phyloP scores from a whole-genome alignment of 2,888 invertebrate genomes.

The Pseudococcus longispinus region DNA sequence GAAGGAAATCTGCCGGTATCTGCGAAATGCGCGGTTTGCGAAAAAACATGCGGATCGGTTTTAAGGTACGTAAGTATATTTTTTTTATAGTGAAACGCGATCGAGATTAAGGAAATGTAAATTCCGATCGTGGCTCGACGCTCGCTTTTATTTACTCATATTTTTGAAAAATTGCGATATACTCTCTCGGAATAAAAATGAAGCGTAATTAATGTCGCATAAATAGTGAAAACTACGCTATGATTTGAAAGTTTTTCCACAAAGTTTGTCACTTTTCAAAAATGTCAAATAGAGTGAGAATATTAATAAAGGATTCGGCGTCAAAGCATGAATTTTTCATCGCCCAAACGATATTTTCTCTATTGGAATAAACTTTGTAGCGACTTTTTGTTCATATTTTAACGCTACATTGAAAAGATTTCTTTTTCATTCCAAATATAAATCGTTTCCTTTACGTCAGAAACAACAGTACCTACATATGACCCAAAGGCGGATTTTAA shows the following conservation, averaged over 20 bases:
- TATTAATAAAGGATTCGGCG: conserved; percentile 21
- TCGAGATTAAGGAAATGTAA: neutral
- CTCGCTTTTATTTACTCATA: neutral
- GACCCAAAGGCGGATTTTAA: conserved; percentile 2
- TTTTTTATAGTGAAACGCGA: neutral
- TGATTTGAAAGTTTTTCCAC: neutral
- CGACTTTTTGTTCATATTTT: conserved; percentile 10
- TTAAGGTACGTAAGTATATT: conserved; percentile 70
- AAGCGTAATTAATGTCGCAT: conserved; percentile 11
- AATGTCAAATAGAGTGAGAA: neutral
- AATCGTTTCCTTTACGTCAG: conserved; percentile 1
- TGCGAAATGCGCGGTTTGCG: conserved; percentile 90
- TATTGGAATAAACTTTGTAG: conserved; percentile 19
- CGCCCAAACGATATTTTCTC: neutral
- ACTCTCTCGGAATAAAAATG: neutral
- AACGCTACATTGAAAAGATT: neutral
- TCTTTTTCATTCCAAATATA: neutral
- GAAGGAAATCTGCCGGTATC: conserved; percentile 96
- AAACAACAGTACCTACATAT: neutral
- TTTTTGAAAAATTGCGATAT: neutral
- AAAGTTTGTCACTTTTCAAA: conserved; percentile 1
- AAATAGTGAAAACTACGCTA: neutral
- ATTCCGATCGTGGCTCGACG: neutral
- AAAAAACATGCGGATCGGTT: conserved; percentile 96
- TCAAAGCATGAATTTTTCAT: conserved; percentile 19